Evolutionary conservation across 2,797 vertebrate genomes (phyloP).

Genomic region (Melanotaenia maccullochi): DNA sequence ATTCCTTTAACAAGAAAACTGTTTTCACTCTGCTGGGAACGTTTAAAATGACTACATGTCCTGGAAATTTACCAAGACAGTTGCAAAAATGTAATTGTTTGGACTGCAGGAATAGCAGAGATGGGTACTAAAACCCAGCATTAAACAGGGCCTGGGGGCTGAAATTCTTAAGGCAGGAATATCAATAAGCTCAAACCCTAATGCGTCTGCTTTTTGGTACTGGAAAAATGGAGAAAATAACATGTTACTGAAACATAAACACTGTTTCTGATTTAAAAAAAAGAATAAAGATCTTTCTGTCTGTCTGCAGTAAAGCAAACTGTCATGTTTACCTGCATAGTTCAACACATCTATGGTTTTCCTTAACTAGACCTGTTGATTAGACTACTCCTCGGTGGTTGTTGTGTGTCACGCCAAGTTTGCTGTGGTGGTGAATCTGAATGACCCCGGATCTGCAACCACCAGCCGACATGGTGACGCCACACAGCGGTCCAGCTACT

Average conservation of each 20-base stretch:
- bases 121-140: neutral
- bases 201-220: neutral
- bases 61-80: neutral
- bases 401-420: too few species aligned
- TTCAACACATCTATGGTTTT: too few species aligned
- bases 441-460: too few species aligned
- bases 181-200: neutral
- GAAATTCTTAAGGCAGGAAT: neutral
- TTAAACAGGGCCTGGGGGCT: neutral
- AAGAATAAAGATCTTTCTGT: too few species aligned
- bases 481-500: too few species aligned
- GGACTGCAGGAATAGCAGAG: neutral
- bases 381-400: too few species aligned
- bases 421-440: too few species aligned
- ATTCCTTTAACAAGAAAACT: neutral
- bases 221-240: neutral
- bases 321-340: too few species aligned
- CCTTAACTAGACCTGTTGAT: too few species aligned
- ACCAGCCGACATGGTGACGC: too few species aligned
- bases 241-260: neutral
- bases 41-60: too few species aligned
- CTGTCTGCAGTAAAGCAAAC: too few species aligned
- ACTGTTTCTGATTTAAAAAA: neutral
- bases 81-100: neutral
- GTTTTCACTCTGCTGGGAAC: neutral